Conservation (phyloP, 2,113 vertebrate genomes). For the Rhea pennata region DNA sequence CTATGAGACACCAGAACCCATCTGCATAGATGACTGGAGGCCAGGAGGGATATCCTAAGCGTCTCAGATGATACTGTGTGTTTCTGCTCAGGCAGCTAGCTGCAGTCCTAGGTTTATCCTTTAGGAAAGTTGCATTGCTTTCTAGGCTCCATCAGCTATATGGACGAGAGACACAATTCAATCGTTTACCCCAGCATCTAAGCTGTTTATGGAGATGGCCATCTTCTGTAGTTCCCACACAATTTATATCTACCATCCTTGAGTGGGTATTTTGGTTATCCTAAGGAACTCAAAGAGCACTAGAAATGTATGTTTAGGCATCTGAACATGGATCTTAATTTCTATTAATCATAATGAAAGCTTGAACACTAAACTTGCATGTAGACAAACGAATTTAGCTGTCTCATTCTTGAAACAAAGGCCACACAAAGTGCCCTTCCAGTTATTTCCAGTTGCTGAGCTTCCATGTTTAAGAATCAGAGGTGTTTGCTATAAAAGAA, state of each 20-base stretch:
- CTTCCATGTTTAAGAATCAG: not conserved
- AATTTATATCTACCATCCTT: accelerated
- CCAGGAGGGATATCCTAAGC: not conserved
- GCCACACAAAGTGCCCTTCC: not conserved
- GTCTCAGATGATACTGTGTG: not conserved
- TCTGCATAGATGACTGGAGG: not conserved
- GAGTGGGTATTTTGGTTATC: not conserved
- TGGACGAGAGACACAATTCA: too few species aligned
- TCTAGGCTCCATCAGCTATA: not conserved
- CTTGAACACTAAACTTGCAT: not conserved
- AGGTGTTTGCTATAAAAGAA: not conserved
- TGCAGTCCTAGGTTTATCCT: not conserved
- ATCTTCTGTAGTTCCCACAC: too few species aligned
- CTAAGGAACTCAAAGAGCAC: not conserved
- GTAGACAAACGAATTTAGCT: not conserved
- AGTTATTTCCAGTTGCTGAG: not conserved
- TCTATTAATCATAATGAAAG: not conserved
- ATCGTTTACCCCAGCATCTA: too few species aligned
- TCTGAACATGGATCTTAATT: not conserved
- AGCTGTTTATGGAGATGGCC: too few species aligned
- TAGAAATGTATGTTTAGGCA: not conserved
- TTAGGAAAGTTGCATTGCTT: not conserved
- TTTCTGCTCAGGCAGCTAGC: not conserved
- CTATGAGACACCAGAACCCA: not conserved
- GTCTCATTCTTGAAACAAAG: not conserved